Conservation (phyloP, 1,140 invertebrate species). For the Heterodera carotae region DNA sequence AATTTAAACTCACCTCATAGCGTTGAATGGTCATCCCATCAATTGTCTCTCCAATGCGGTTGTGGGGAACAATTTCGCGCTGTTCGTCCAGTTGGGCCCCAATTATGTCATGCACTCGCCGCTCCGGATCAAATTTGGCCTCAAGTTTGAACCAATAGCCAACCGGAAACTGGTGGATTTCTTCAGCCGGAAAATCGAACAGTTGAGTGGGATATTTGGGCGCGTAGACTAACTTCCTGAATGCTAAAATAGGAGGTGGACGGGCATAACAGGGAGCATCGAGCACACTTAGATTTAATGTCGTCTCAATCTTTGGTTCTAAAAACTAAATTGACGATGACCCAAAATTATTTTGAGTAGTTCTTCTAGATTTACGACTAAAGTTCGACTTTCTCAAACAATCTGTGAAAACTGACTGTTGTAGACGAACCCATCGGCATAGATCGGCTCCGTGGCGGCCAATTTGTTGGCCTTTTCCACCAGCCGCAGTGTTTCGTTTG, state of each 20-base stretch:
- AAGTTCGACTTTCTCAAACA: too few relatives aligned
- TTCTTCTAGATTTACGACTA: too few relatives aligned
- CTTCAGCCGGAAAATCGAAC: constrained; percentile 6
- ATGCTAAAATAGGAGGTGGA: constrained; percentile 12
- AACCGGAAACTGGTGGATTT: constrained; percentile 7
- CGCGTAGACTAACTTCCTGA: neutral
- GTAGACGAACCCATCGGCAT: constrained; percentile 9
- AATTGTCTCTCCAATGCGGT: neutral
- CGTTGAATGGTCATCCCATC: neutral
- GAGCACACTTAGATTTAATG: neutral
- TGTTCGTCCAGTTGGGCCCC: constrained; percentile 10
- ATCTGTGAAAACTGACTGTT: neutral
- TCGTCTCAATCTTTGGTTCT: neutral
- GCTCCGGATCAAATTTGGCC: constrained; percentile 10
- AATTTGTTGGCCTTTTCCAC: constrained; percentile 18
- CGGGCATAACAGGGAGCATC: neutral
- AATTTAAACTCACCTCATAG: constrained; percentile 12
- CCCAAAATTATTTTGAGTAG: too few relatives aligned
- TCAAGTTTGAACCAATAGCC: constrained; percentile 25
- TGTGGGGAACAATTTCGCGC: constrained; percentile 19
- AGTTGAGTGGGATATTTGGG: constrained; percentile 21
- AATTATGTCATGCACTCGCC: constrained; percentile 4
- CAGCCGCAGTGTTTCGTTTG: constrained; percentile 1
- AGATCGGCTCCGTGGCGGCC: constrained; percentile 5
- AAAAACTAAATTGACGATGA: too few relatives aligned